phyloP scores from a whole-genome alignment of 2,797 vertebrate genomes.

The Oreortyx pictus region DNA sequence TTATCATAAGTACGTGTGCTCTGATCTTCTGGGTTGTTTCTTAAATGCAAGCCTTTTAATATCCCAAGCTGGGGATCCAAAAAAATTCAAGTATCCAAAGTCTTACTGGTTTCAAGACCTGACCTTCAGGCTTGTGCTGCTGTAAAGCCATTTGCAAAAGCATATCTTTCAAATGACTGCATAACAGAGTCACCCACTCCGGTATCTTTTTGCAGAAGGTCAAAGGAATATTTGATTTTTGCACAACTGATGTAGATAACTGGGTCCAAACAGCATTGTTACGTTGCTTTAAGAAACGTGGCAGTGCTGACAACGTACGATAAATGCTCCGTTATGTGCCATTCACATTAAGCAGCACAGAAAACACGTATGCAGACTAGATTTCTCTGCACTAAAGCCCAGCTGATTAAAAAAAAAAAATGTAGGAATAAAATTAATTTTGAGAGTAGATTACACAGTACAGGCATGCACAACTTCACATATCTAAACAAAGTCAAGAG shows the following conservation, averaged over 20 bases:
- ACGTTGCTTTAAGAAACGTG: neutral
- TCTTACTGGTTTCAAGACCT: conserved; percentile 31
- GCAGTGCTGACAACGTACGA: neutral
- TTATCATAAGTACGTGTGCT: neutral
- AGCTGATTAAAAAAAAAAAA: conserved; percentile 24
- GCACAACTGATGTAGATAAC: neutral
- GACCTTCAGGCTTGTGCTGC: neutral
- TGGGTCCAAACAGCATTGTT: neutral
- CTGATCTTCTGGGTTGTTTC: neutral
- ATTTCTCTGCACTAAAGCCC: conserved; percentile 47
- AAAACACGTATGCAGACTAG: conserved; percentile 15
- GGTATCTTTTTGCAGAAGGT: neutral
- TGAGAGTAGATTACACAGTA: conserved; percentile 21
- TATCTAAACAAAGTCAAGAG: conserved; percentile 32
- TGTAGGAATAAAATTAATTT: conserved; percentile 3
- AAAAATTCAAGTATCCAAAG: conserved; percentile 41
- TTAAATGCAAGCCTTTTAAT: neutral
- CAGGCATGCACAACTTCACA: conserved; percentile 54
- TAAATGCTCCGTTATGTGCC: conserved; percentile 1
- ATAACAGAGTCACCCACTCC: neutral
- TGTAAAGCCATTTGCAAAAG: neutral
- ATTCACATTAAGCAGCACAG: conserved; percentile 42
- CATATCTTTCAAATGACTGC: neutral
- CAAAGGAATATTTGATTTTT: neutral
- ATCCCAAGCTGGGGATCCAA: neutral